Base-by-base conservation (phyloP, 2,888 invertebrate species). In the Cotesia congregata region DNA sequence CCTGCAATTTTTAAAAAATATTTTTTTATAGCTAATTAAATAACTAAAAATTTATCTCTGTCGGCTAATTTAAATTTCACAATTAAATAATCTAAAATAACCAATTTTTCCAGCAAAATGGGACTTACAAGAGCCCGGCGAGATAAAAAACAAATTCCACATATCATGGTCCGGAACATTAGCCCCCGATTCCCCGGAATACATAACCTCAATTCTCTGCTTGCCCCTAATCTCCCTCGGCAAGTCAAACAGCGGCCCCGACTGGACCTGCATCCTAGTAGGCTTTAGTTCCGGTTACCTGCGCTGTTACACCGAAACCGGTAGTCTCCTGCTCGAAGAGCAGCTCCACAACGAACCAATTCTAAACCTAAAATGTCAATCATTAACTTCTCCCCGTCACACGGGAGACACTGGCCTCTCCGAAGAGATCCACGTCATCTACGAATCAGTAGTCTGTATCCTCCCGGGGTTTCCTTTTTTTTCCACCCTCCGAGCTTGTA, bases 181-280 rank as follows among this genome's bases (percentile, higher is more conserved):
- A 20, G 50, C 61, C 1, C 15, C 59, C 0, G 74, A 77, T 15
- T 12, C 69, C 79, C 91, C 91, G 70, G 92, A 92, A 85, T 87
- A 88, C 81, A 90, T 92, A 67, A 91, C 91, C 6, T 87, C 90
- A 70, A 82, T 92, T 40, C 81, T 91, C 72, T 92, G 92, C 83
- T 85, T 92, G 76, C 92, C 92, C 4, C 83, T 92, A 12, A 88
- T 90, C 73, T 90, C 91, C n/a, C 87, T 90, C 78, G 91, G 91
- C 72, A 91, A 88, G 82, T 82, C 91, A 12, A 91, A 91, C 67
- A 91, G 94, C 86, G 94, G 93, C 5, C 94, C 96, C 39, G 98
- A 98, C 88, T 98, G 98, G 98, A 97, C 97, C 12, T 97, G 97
- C 87, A 92, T 98, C 78, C 93, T 95, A 78, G 92, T 97, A 76